Evolutionary conservation across 1,140 invertebrate species (phyloP).

Genomic region (Penaeus chinensis): DNA sequence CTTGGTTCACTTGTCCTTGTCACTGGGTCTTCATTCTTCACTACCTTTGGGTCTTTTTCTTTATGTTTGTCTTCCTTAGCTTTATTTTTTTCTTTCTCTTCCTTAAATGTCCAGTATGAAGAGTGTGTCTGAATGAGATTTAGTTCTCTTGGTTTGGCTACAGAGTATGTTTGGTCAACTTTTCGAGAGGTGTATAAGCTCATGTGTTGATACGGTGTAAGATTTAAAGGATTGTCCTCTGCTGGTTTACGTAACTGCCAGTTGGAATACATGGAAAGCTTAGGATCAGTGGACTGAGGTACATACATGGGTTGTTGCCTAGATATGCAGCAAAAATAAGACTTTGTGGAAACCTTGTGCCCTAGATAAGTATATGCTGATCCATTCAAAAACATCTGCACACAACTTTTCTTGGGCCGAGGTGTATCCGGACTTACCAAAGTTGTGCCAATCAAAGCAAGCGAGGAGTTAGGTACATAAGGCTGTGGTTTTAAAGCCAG

Average conservation of each 20-base stretch:
- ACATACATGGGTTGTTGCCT: constrained; percentile 96
- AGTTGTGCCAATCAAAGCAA: constrained; percentile 66
- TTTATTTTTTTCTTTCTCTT: constrained; percentile 48
- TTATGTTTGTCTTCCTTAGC: constrained; percentile 40
- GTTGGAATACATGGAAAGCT: constrained; percentile 97
- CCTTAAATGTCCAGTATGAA: constrained; percentile 65
- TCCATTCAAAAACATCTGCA: constrained; percentile 77
- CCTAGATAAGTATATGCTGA: constrained; percentile 93
- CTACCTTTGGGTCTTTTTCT: constrained; percentile 35
- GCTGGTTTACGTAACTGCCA: constrained; percentile 77
- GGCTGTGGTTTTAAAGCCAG: constrained; percentile 62
- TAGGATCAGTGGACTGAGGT: constrained; percentile 78
- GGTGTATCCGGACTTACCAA: constrained; percentile 87
- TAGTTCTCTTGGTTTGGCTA: constrained; percentile 63
- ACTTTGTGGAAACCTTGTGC: constrained; percentile 88
- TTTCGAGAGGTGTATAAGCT: constrained; percentile 66
- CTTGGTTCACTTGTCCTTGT: constrained; percentile 21
- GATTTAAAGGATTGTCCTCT: constrained; percentile 65
- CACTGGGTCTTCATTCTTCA: constrained; percentile 35
- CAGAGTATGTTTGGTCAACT: constrained; percentile 54
- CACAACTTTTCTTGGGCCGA: constrained; percentile 66
- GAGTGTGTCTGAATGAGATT: constrained; percentile 65
- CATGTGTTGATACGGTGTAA: constrained; percentile 67
- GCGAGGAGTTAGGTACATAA: constrained; percentile 62
- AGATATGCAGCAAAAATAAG: constrained; percentile 93